phyloP scores from a whole-genome alignment of 2,888 invertebrate genomes.

The Anodontia alba region DNA sequence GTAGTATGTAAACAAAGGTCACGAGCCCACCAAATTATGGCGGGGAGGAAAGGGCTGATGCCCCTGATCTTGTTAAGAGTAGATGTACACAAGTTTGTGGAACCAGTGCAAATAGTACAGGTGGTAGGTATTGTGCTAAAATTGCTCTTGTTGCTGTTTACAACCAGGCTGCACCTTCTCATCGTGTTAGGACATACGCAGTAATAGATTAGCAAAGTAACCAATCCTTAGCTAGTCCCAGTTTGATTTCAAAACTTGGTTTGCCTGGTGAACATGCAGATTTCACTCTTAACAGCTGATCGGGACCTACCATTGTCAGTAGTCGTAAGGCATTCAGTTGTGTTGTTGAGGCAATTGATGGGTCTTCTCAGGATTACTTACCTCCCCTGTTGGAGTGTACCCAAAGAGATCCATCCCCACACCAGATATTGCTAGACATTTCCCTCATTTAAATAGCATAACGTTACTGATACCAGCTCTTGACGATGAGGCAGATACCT shows the following conservation, averaged over 20 bases:
- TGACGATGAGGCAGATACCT: too few species aligned
- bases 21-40: neutral
- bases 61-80: neutral
- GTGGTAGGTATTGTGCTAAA: too few species aligned
- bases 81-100: conserved; percentile 12
- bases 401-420: too few species aligned
- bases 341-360: too few species aligned
- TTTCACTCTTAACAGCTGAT: conserved; percentile 41
- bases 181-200: conserved; percentile 28
- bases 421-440: too few species aligned
- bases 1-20: neutral
- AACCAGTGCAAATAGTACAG: neutral
- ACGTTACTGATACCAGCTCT: too few species aligned
- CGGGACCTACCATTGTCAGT: conserved; percentile 23
- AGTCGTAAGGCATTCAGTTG: conserved; percentile 30
- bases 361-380: too few species aligned
- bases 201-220: conserved; percentile 51
- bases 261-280: neutral
- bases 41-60: neutral
- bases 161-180: neutral
- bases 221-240: conserved; percentile 28
- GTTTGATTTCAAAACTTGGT: conserved; percentile 36
- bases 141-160: too few species aligned
- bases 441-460: too few species aligned
- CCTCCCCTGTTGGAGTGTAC: too few species aligned